These are phyloP conservation scores for Euphydryas editha DNA, from an alignment of 2,888 invertebrate genomes.

Conservation along the genomic window DNA sequence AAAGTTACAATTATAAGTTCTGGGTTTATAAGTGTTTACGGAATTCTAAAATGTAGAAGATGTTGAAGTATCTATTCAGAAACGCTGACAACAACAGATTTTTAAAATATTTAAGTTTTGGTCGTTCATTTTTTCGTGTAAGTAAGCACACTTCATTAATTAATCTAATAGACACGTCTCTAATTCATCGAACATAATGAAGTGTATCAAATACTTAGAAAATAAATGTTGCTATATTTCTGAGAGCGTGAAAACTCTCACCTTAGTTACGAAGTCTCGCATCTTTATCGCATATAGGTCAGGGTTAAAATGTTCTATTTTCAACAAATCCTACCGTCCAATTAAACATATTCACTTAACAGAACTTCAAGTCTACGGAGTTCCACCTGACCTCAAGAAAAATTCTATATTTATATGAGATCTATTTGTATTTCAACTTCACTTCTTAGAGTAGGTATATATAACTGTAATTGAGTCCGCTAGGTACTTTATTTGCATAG, in stretches of 20 bases:
- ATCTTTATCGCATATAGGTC: conserved; percentile 36
- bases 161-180: no score
- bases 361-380: conserved; percentile 20
- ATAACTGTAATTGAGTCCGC: no score
- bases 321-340: conserved; percentile 33
- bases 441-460: neutral
- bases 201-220: no score
- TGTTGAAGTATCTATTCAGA: neutral
- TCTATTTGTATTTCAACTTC: neutral
- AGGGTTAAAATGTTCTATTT: conserved; percentile 41
- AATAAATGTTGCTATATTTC: neutral
- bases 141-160: no score
- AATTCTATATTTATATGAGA: neutral
- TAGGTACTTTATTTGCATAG: no score
- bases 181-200: no score
- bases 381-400: conserved; percentile 28
- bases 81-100: no score
- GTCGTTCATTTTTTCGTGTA: no score
- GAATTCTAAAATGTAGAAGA: neutral
- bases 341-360: conserved; percentile 30
- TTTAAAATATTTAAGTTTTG: no score
- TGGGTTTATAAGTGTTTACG: no score
- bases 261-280: conserved; percentile 27
- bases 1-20: no score
- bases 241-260: conserved; percentile 32